Evolutionary conservation across 1,140 invertebrate genomes (phyloP).

Genomic region (Drosophila guanche): DNA sequence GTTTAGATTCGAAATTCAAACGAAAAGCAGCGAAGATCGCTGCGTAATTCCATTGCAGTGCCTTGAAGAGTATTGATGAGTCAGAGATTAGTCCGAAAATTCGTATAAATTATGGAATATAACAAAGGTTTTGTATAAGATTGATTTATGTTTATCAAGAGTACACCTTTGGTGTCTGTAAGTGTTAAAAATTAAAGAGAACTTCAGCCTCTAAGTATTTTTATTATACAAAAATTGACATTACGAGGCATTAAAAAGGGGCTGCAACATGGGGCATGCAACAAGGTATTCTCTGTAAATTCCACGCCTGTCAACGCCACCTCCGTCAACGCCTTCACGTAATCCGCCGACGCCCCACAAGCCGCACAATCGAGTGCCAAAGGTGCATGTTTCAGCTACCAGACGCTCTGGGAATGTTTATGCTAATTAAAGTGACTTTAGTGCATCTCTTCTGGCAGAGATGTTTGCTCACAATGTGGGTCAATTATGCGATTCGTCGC

Average conservation of each 20-base stretch:
- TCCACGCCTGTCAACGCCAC: slow-evolving; percentile 65
- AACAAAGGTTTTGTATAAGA: no score
- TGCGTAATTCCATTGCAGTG: no score
- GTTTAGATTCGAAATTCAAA: no score
- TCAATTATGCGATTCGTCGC: slow-evolving; percentile 82
- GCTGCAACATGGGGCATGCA: slow-evolving; percentile 20
- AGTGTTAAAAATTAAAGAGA: no score
- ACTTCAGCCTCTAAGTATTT: no score
- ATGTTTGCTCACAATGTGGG: slow-evolving; percentile 69
- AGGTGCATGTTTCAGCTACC: slow-evolving; percentile 55
- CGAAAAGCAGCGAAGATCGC: no score
- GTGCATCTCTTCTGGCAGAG: slow-evolving; percentile 14
- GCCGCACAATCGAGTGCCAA: slow-evolving; percentile 48
- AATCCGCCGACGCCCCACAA: slow-evolving; percentile 10
- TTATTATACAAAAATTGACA: not conserved
- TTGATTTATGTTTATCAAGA: no score
- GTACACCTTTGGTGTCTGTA: no score
- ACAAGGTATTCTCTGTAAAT: slow-evolving; percentile 60
- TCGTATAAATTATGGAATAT: no score
- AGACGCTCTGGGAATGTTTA: slow-evolving; percentile 54
- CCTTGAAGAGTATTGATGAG: no score
- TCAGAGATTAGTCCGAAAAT: no score
- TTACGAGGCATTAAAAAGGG: not conserved
- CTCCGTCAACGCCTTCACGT: slow-evolving; percentile 47
- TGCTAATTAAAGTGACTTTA: slow-evolving; percentile 78